Conservation (phyloP, 1,140 invertebrate species). For the Lineus longissimus region DNA sequence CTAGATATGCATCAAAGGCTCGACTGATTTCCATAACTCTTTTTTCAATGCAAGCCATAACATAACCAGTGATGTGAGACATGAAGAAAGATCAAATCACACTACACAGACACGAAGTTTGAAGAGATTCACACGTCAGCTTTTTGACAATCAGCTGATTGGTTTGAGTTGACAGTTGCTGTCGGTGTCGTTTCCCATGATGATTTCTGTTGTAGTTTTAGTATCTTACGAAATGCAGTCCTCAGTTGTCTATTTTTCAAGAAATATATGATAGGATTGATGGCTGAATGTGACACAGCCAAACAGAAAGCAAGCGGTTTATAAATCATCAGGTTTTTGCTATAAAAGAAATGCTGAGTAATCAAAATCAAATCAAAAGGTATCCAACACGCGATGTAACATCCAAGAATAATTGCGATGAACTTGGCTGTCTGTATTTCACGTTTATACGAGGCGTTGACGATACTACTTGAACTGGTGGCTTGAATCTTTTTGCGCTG, state of each 20-base stretch:
- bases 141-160: too few species aligned
- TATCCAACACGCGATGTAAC: conserved; percentile 25
- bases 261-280: conserved; percentile 28
- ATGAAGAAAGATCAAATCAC: too few species aligned
- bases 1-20: too few species aligned
- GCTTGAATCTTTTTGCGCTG: conserved; percentile 18
- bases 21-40: too few species aligned
- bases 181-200: too few species aligned
- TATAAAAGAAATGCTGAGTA: background rate
- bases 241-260: conserved; percentile 28
- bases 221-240: conserved; percentile 22
- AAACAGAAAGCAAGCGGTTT: conserved; percentile 21
- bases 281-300: conserved; percentile 24
- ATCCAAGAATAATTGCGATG: conserved; percentile 20
- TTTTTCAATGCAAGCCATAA: too few species aligned
- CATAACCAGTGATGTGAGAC: too few species aligned
- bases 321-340: background rate
- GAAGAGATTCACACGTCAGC: too few species aligned
- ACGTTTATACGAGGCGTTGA: background rate
- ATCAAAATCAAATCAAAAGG: conserved; percentile 25
- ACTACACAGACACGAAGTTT: too few species aligned
- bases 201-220: background rate
- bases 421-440: conserved; percentile 12
- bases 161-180: too few species aligned
- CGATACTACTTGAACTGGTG: conserved; percentile 6